Percentiles rank a stretch among this genome's conserved stretches.
phyloP scores from a whole-genome alignment of 2,888 invertebrate genomes.

The Taphrorychus bicolor region DNA sequence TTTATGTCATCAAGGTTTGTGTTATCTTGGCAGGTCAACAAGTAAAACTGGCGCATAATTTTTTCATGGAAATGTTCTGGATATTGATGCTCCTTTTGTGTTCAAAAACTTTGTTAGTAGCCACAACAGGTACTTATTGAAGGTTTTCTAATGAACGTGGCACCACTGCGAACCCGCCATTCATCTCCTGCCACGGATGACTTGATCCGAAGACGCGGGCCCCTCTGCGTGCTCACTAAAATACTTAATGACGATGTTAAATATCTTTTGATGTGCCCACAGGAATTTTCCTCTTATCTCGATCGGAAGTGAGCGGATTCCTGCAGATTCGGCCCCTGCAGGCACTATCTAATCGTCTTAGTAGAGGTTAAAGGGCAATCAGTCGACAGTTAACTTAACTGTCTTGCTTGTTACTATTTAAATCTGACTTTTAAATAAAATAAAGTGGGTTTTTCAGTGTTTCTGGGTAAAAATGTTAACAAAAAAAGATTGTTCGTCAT shows the following conservation, averaged over 20 bases:
- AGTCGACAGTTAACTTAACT: neutral
- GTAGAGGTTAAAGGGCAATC: neutral
- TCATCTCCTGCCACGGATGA: conserved; percentile 32
- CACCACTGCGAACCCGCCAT: conserved; percentile 18
- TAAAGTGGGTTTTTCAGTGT: too few species aligned
- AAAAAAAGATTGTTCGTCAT: neutral
- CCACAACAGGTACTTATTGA: neutral
- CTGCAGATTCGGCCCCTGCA: neutral
- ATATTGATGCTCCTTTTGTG: too few species aligned
- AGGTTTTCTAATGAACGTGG: neutral
- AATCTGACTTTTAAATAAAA: too few species aligned
- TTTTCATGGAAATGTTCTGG: too few species aligned
- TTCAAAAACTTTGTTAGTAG: neutral
- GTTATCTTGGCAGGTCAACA: too few species aligned
- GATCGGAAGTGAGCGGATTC: conserved; percentile 8
- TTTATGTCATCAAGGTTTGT: too few species aligned
- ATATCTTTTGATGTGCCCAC: conserved; percentile 25
- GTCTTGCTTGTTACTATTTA: too few species aligned
- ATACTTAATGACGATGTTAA: conserved; percentile 37
- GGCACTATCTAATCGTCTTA: neutral
- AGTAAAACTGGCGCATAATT: too few species aligned
- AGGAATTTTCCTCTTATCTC: conserved; percentile 25
- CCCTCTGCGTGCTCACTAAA: conserved; percentile 30
- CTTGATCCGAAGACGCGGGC: conserved; percentile 28
- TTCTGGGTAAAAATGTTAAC: too few species aligned